Evolutionary conservation across 2,888 invertebrate species (phyloP).

Genomic region (Pseudeuparius sepicola): DNA sequence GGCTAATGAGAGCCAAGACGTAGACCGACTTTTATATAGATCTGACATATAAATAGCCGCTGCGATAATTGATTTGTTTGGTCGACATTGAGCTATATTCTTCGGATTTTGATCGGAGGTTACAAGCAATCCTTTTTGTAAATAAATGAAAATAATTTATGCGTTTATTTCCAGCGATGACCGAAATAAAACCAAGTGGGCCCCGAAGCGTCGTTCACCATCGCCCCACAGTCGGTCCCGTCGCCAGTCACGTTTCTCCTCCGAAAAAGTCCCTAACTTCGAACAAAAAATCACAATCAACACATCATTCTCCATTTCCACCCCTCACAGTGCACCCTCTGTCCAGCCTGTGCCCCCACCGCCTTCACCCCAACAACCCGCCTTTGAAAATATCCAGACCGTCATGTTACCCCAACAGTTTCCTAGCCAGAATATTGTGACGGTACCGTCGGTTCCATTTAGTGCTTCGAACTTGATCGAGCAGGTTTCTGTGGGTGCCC

Average conservation of each 20-base stretch:
- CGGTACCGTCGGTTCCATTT: no score
- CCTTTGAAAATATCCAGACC: conserved; percentile 22
- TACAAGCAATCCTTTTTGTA: no score
- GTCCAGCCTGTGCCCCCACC: conserved; percentile 2
- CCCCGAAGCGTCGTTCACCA: conserved; percentile 29
- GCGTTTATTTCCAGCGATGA: conserved; percentile 31
- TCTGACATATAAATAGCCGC: no score
- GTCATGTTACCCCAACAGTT: conserved; percentile 29
- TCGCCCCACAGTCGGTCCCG: conserved; percentile 31
- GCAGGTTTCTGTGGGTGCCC: conserved; percentile 31
- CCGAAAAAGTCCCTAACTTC: conserved; percentile 30
- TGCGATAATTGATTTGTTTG: no score
- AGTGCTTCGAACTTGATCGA: not conserved
- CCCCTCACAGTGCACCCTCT: conserved; percentile 12
- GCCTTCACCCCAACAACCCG: conserved; percentile 14
- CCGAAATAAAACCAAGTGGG: conserved; percentile 30
- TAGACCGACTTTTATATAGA: no score
- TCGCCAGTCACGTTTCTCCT: conserved; percentile 33
- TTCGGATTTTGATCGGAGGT: no score
- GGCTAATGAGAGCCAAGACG: no score
- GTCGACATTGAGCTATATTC: no score
- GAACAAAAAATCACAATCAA: conserved; percentile 37
- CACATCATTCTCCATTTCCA: conserved; percentile 29
- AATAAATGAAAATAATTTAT: no score
- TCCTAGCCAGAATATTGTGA: conserved; percentile 29